Percentiles rank a stretch among this genome's conserved stretches.
phyloP scores from a whole-genome alignment of 1,140 invertebrate species.

The Bombus superbus region DNA sequence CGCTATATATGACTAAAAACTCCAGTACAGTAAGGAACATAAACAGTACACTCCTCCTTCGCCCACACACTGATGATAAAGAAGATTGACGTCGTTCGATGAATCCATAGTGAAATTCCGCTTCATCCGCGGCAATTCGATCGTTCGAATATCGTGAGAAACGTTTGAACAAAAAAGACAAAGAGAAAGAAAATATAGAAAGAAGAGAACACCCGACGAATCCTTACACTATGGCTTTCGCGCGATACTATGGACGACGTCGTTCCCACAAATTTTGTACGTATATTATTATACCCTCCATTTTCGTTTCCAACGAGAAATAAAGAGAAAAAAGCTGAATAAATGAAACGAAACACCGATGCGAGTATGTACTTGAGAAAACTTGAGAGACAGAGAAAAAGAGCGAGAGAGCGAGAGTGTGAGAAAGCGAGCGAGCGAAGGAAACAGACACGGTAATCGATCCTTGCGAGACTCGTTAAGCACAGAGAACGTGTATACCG shows the following conservation, averaged over 20 bases:
- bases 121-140: no score
- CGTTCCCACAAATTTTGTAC: constrained; percentile 4
- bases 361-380: background rate
- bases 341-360: background rate
- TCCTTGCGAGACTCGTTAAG: constrained; percentile 16
- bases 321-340: background rate
- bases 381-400: background rate
- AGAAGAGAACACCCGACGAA: background rate
- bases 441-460: background rate
- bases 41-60: constrained; percentile 8
- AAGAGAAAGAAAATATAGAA: background rate
- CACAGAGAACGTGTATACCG: background rate
- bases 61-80: background rate
- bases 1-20: constrained; percentile 50
- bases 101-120: background rate
- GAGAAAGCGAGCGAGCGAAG: background rate
- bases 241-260: constrained; percentile 3
- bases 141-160: background rate
- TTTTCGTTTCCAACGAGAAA: constrained; percentile 17
- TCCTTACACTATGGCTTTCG: background rate
- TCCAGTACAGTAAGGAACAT: constrained; percentile 45
- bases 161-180: background rate
- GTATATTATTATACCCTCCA: background rate
- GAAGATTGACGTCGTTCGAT: background rate
- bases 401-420: background rate